Percentiles rank a stretch among this genome's conserved stretches.
phyloP scores from a whole-genome alignment of 2,797 vertebrate genomes.

The Pseudopleuronectes americanus region DNA sequence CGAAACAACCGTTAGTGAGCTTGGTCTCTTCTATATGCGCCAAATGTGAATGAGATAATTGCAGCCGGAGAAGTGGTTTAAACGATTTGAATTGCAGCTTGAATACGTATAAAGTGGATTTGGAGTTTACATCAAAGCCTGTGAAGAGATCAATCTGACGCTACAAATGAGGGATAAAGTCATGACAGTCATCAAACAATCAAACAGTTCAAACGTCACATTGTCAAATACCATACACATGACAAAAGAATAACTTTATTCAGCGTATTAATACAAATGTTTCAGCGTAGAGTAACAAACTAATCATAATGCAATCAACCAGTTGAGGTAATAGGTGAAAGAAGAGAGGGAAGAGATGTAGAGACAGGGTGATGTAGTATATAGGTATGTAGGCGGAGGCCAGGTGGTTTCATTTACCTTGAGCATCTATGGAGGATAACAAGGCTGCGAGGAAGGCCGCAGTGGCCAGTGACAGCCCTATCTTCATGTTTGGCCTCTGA shows the following conservation, averaged over 20 bases:
- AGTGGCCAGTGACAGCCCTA: constrained; percentile 86
- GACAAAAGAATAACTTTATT: constrained; percentile 75
- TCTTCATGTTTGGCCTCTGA: constrained; percentile 89
- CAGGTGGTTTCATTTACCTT: constrained; percentile 89
- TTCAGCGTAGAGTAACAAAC: constrained; percentile 25
- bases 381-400: constrained; percentile 37
- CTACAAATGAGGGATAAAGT: constrained; percentile 43
- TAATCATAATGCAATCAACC: constrained; percentile 15
- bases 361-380: constrained; percentile 48
- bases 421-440: constrained; percentile 90
- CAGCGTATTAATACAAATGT: constrained; percentile 56
- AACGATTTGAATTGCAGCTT: constrained; percentile 35
- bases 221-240: constrained; percentile 58
- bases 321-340: constrained; percentile 36
- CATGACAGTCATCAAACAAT: constrained; percentile 37
- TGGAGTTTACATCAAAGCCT: constrained; percentile 32
- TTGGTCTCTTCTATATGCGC: constrained; percentile 16
- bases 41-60: constrained; percentile 48
- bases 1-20: constrained; percentile 1
- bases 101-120: constrained; percentile 33
- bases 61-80: constrained; percentile 27
- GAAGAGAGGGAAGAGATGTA: constrained; percentile 37
- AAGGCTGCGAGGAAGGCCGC: constrained; percentile 89
- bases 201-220: constrained; percentile 43
- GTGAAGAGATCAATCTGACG: constrained; percentile 23